Percentiles rank a stretch among this genome's conserved stretches.
Evolutionary conservation across 2,888 invertebrate genomes (phyloP).

Genomic region (Idaea straminata): DNA sequence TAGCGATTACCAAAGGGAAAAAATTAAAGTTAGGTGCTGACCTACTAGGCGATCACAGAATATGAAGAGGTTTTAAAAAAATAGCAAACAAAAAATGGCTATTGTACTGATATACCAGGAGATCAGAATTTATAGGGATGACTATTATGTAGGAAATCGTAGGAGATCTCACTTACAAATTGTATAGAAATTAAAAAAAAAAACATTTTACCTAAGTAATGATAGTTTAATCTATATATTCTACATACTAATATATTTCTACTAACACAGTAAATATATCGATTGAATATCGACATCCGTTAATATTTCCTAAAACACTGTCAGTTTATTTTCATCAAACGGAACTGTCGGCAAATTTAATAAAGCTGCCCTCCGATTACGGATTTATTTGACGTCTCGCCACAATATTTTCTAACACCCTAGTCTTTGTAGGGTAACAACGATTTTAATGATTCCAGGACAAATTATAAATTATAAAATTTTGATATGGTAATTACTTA

Average conservation of each 20-base stretch:
- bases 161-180: no score
- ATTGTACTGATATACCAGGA: no score
- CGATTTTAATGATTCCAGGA: background rate
- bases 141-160: no score
- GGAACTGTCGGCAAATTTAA: background rate
- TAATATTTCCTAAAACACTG: background rate
- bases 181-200: no score
- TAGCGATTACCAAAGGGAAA: no score
- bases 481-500: no score
- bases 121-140: no score
- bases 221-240: background rate
- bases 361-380: background rate
- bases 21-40: no score
- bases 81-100: no score
- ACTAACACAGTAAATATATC: background rate
- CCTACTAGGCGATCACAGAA: no score
- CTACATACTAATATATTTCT: background rate
- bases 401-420: slow-evolving; percentile 1
- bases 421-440: background rate
- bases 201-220: background rate
- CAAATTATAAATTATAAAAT: no score
- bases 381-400: background rate
- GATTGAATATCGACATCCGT: background rate
- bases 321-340: background rate
- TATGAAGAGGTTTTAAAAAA: no score